Evolutionary conservation across 2,797 vertebrate genomes (phyloP), one percentile per base, ranked within the genome.

Genomic region (Peromyscus eremicus): DNA sequence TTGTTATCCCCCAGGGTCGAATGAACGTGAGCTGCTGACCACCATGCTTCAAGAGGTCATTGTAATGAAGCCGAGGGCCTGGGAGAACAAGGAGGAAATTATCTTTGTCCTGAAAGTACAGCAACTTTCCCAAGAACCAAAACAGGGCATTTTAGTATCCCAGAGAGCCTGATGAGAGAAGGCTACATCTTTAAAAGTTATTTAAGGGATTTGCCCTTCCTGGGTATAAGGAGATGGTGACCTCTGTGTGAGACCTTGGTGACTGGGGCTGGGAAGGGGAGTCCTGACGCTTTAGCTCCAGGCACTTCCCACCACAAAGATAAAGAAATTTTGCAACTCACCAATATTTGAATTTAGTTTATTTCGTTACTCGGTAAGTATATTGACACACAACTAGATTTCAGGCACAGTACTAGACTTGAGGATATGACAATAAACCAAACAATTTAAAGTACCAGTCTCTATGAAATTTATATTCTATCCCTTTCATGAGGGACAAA

Each of bases 81-180:
- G 94, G 94, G 95, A 98, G 94, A 97, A 49, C 34, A 52, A 85
- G 73, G 94, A 66, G 95, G 81, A 96, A 97, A 94, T 62, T 66
- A 43, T 95, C 46, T 90, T 82, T 92, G 91, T 77, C 96, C 87
- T 82, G 62, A 79, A 90, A 96, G 85, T 43, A 62, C 55, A 84
- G 76, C 86, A 96, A 97, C 49, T 96, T 94, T 96, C 89, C 95
- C 95, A 97, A 92, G 89, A 97, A 92, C 70, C 52, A 0, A 80
- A 93, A 71, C 77, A 90, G 75, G 14, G 71, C 37, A 76, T 87
- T 95, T 96, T 90, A 97, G 91, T 43, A 83, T 94, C 86, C 92
- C 96, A 96, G 94, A 85, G 93, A 97, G 94, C 62, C 83, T 95
- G 73, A 88, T 0, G 0, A 85, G 96, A 94, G 80, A 94, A 97